Conservation (phyloP, 2,888 invertebrate species). For the Coecobrya sp. region DNA sequence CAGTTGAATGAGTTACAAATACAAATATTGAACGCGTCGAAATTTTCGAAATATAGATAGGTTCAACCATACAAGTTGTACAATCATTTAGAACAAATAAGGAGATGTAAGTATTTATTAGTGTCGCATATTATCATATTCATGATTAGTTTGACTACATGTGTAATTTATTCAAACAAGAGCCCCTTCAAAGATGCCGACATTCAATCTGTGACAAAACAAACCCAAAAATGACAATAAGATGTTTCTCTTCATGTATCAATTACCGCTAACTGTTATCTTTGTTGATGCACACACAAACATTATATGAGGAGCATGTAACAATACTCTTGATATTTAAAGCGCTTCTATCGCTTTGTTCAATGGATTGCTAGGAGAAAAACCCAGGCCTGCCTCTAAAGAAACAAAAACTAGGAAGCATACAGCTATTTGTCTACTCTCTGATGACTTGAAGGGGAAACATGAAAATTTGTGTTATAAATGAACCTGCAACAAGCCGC, state of each 20-base stretch:
- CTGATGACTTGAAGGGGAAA: too few species aligned
- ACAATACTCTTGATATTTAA: not conserved
- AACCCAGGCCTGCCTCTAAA: too few species aligned
- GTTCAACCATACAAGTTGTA: not conserved
- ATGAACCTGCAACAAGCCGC: not conserved
- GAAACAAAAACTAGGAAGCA: too few species aligned
- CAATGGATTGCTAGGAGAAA: too few species aligned
- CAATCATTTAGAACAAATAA: not conserved
- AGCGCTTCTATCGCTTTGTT: too few species aligned
- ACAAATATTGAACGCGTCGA: too few species aligned
- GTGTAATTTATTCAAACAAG: constrained; percentile 66
- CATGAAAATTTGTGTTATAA: not conserved
- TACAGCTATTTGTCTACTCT: too few species aligned
- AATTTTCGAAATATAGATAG: too few species aligned
- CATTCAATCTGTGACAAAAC: constrained; percentile 57
- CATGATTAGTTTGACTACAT: constrained; percentile 66
- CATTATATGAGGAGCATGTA: not conserved
- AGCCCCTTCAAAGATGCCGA: constrained; percentile 55
- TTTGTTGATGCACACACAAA: not conserved
- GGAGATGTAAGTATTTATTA: not conserved
- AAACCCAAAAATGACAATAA: constrained; percentile 53
- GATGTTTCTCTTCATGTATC: constrained; percentile 10
- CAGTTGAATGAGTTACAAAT: too few species aligned
- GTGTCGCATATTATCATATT: constrained; percentile 2
- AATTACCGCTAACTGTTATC: constrained; percentile 23